Evolutionary conservation across 2,113 vertebrate species (phyloP), one percentile per base, ranked within the genome.

Genomic region (Brachypodius melanocephalos): DNA sequence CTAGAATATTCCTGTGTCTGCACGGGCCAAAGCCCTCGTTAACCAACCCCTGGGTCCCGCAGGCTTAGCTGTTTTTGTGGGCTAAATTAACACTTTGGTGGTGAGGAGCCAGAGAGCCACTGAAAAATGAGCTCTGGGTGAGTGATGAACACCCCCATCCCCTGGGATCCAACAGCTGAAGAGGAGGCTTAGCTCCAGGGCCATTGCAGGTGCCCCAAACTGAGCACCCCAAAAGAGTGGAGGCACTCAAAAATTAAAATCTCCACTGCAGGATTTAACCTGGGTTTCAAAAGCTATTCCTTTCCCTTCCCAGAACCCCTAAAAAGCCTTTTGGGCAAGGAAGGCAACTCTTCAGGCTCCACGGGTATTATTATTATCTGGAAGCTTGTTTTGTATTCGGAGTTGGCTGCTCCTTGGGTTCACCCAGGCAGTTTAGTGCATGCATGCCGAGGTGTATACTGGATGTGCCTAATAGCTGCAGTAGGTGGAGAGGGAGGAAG

Each of bases 401-500:
- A 45, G 51, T 71, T 93, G 87, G 91, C 89, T 93, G 81, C 75
- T 92, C 58, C 89, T 94, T 93, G 84, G 32, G 66, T 92, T 95
- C 93, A 93, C 85, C 87, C 20, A 48, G 72, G 85, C 89, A 81
- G 77, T 89, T 92, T 63, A 54, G 73, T 59, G 67, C 84, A 63
- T 93, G 84, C 89, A 90, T 96, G 81, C 84, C 7, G 69, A 85
- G 81, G 88, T 93, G 89, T 72, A 87, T 80, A 63, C 55, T 92
- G 85, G 46, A 79, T 91, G 90, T 94, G 79, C 85, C 90, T 94
- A 90, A 95, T 82, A 86, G 63, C 68, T 83, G 36, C 40, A 84
- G 94, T 93, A 96, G 96, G 96, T 93, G 96, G 96, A 96, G 91
- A 91, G 87, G 76, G 94, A 96, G 84, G 93, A 93, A 96, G 82